A percentile compares a stretch with the other conserved stretches of the same genome.
phyloP scores from a whole-genome alignment of 35 echinoderm and acorn worm species.

The Apostichopus californicus region DNA sequence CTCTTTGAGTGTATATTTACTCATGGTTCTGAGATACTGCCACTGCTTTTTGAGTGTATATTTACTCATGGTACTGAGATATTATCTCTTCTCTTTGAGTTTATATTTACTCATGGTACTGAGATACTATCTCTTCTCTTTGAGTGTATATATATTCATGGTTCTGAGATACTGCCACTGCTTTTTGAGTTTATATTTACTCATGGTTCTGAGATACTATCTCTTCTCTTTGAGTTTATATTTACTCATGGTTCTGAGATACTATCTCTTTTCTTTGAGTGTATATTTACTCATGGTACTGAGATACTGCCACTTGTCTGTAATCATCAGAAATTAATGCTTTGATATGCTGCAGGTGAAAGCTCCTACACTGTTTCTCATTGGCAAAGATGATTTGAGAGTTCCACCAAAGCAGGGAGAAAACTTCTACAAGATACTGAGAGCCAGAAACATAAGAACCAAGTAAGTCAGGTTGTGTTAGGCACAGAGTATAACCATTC shows the following conservation, averaged over 20 bases:
- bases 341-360: conserved; percentile 63
- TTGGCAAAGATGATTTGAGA: conserved; percentile 71
- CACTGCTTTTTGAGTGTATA: not conserved
- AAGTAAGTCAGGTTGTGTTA: conserved; percentile 53
- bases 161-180: not conserved
- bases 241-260: not conserved
- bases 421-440: conserved; percentile 69
- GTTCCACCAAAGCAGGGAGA: conserved; percentile 82
- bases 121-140: not conserved
- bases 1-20: no score
- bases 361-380: conserved; percentile 79
- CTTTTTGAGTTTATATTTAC: not conserved
- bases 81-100: not conserved
- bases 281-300: not conserved
- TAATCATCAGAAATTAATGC: not conserved
- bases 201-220: not conserved
- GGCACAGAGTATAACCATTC: no score
- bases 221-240: not conserved
- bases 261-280: not conserved
- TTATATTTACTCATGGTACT: not conserved
- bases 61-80: not conserved
- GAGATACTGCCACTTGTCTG: not conserved
- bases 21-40: not conserved
- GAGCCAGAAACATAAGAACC: conserved; percentile 68
- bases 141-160: no score